Evolutionary conservation across 2,888 invertebrate species (phyloP).

Genomic region (Dicycla oo): DNA sequence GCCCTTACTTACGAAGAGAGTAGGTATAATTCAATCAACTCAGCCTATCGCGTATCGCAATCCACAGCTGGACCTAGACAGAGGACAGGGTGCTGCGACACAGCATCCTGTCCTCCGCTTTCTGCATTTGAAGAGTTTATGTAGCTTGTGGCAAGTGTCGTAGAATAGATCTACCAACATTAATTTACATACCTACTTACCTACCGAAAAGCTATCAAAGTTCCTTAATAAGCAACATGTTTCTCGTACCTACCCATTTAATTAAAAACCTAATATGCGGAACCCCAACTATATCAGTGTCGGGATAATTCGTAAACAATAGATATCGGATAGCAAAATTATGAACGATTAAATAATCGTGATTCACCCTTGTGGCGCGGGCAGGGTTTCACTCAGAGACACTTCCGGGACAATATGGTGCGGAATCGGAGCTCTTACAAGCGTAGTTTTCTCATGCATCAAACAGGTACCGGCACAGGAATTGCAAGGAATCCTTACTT

Average conservation of each 20-base stretch:
- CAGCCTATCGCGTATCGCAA: background rate
- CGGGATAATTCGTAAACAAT: constrained; percentile 36
- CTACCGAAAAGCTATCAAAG: background rate
- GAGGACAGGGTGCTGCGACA: background rate
- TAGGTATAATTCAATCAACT: background rate
- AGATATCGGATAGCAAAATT: constrained; percentile 63
- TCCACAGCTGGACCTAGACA: background rate
- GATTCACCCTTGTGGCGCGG: constrained; percentile 75
- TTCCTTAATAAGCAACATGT: background rate
- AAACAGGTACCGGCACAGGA: constrained; percentile 74
- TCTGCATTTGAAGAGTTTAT: background rate
- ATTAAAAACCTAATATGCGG: constrained; percentile 22
- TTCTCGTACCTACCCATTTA: background rate
- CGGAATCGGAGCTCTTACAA: constrained; percentile 84
- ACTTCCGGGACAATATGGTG: constrained; percentile 82
- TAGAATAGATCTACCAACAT: background rate
- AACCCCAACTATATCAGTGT: constrained; percentile 29
- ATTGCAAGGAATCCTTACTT: constrained; percentile 82
- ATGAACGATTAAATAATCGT: constrained; percentile 75
- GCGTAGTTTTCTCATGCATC: constrained; percentile 79
- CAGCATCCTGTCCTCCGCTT: background rate
- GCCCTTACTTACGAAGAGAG: background rate
- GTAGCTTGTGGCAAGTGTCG: background rate
- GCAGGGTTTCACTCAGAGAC: constrained; percentile 74
- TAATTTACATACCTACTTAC: background rate